phyloP scores from a whole-genome alignment of 2,797 vertebrate genomes.

The Melanotaenia boesemani region DNA sequence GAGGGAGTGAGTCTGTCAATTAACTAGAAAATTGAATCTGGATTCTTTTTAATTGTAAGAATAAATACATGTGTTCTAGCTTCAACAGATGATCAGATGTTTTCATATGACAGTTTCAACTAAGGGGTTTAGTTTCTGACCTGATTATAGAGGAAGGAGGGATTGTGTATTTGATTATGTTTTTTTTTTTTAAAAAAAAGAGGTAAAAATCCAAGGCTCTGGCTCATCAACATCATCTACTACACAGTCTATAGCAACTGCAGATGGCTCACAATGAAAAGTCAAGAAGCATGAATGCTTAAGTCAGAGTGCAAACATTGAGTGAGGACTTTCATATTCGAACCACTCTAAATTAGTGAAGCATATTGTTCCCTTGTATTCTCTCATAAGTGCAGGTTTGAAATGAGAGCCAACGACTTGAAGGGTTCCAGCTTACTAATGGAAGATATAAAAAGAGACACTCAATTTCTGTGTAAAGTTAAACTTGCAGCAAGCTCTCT shows the following conservation, averaged over 20 bases:
- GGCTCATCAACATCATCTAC: neutral
- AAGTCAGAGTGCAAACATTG: constrained; percentile 26
- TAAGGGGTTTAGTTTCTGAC: neutral
- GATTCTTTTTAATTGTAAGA: neutral
- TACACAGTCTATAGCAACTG: neutral
- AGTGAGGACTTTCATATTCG: constrained; percentile 28
- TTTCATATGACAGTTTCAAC: neutral
- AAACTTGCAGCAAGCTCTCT: constrained; percentile 17
- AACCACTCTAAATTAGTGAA: constrained; percentile 13
- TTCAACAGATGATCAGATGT: neutral
- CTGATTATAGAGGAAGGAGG: neutral
- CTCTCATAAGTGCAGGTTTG: constrained; percentile 16
- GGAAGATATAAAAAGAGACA: constrained; percentile 20
- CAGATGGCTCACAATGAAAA: constrained; percentile 22
- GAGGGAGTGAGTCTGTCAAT: neutral
- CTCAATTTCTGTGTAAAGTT: constrained; percentile 27
- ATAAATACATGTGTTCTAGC: neutral
- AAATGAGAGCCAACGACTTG: neutral
- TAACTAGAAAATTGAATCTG: neutral
- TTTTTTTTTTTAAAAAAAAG: neutral
- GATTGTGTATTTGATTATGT: neutral
- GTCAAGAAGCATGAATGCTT: constrained; percentile 43
- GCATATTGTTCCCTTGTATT: constrained; percentile 15
- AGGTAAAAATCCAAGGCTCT: neutral
- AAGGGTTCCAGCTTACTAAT: constrained; percentile 15